Base-by-base conservation (phyloP, 1,140 invertebrate genomes). In the Temnothorax longispinosus region DNA sequence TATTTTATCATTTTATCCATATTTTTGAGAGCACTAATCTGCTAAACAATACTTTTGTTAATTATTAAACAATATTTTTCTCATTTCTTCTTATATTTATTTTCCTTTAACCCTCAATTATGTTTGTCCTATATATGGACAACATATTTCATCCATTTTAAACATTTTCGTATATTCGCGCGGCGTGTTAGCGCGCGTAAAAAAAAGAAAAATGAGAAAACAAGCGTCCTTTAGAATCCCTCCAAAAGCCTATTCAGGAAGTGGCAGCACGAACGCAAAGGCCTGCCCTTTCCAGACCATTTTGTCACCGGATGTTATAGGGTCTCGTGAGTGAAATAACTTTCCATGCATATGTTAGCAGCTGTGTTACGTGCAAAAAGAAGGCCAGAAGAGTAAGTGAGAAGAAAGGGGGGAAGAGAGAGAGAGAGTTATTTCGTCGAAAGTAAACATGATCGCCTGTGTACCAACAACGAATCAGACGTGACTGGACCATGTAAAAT, bases 281-380 rank as follows among this genome's bases (percentile, higher is more conserved):
- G 18, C 38, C 56, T 47, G 47, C 50, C 85, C 69, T 52, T 60
- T 44, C 54, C 27, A 50, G 62, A 54, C 65, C 62, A 47, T 89
- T 89, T 86, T 89, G 88, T 88, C 87, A 87, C 77, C 62, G 71
- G 72, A 38, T 78, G 87, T 80, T 80, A 86, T 86, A 77, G 58
- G 74, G 56, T 58, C 80, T 69, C 54, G 65, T 44, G 44, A 75
- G 65, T 56, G 64, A 88, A 89, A 75, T 71, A 60, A 81, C 50
- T 89, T 89, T 89, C 88, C 89, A 90, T 90, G 89, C 89, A 90
- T 90, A 89, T 78, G 89, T 89, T 90, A 90, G 88, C 74, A 89
- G 85, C 69, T 54, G 38, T 74, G 81, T 88, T 75, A 56, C 44
- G 75, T 54, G 69, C 44, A 54, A 86, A 77, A 64, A 52, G 87